These are phyloP conservation scores for Scaptomyza tumidula DNA, from an alignment of 2,888 invertebrate genomes.

Conservation along the genomic window DNA sequence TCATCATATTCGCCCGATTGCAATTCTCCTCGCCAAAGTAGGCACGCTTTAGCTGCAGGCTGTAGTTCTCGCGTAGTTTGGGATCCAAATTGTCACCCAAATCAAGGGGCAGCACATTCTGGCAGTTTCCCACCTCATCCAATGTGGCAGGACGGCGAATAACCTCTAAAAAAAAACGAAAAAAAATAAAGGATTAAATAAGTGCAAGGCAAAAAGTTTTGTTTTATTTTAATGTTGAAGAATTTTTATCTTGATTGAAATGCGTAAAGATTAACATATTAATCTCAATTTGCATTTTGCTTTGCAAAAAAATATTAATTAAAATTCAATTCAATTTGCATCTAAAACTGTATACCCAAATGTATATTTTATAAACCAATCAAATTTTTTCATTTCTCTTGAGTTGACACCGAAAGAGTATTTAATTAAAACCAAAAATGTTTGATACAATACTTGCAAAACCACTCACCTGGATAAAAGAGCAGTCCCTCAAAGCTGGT, in stretches of 20 bases:
- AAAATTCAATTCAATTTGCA: neutral
- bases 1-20: slow-evolving; percentile 81
- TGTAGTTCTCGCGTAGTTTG: slow-evolving; percentile 65
- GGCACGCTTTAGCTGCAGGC: slow-evolving; percentile 67
- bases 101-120: slow-evolving; percentile 77
- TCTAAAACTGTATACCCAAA: neutral
- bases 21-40: slow-evolving; percentile 81
- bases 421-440: slow-evolving; percentile 1
- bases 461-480: slow-evolving; percentile 76
- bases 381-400: neutral
- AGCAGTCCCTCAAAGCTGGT: slow-evolving; percentile 83
- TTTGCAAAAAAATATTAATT: neutral
- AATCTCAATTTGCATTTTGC: neutral
- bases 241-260: neutral
- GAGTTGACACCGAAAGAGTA: neutral
- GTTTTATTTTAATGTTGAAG: neutral
- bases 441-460: neutral
- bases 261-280: neutral
- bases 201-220: too few relatives aligned
- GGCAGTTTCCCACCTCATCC: slow-evolving; percentile 78
- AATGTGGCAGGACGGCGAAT: slow-evolving; percentile 78
- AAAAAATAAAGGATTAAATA: neutral
- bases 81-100: slow-evolving; percentile 64
- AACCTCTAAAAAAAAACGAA: slow-evolving; percentile 59
- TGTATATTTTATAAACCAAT: neutral